Evolutionary conservation across 2,888 invertebrate species (phyloP), one percentile per base, ranked within the genome.

Genomic region (Cephus pygmeus): DNA sequence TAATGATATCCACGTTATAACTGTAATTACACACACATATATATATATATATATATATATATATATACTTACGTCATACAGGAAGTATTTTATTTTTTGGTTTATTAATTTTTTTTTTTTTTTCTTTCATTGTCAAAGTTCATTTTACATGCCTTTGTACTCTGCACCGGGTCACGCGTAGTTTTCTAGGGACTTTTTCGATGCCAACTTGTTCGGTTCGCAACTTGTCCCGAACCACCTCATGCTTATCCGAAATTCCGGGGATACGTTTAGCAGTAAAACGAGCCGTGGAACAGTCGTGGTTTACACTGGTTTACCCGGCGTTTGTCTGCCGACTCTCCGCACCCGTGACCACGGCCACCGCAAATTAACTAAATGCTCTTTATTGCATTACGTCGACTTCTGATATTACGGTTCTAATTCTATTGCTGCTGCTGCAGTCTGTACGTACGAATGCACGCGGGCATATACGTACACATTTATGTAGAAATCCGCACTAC

Each of bases 281-380:
- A 56, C 15, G 23, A 36, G 40, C 23, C 40, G 23, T 23, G 23
- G 23, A 56, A 23, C 0, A 56, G 40, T 2, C 40, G 40, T 6
- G 40, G 40, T 56, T 56, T 56, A 56, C 40, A 56, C 9, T 56
- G 40, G 40, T 56, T 56, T 23, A 71, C 30, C 33, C 71, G 11
- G 11, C 31, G 71, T 71, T 34, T 71, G 31, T 71, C 11, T 30
- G 12, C 30, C 6, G 71, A 11, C 31, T 30, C 71, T 71, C 71
- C 71, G 31, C 71, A 15, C 31, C 31, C 71, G 3, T 9, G 40
- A 56, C 40, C 40, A 1, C 40, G 40, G 1, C 2, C 23, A 73
- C 83, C 78, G 77, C 79, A 80, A 83, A 84, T 83, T 82, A 83
- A 83, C 81, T 82, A 80, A 83, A 83, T 82, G 83, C 82, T 83